A percentile compares a stretch with the other conserved stretches of the same genome.
Conservation (phyloP, 2,113 vertebrate species). For the Forbesichthys agassizii region DNA sequence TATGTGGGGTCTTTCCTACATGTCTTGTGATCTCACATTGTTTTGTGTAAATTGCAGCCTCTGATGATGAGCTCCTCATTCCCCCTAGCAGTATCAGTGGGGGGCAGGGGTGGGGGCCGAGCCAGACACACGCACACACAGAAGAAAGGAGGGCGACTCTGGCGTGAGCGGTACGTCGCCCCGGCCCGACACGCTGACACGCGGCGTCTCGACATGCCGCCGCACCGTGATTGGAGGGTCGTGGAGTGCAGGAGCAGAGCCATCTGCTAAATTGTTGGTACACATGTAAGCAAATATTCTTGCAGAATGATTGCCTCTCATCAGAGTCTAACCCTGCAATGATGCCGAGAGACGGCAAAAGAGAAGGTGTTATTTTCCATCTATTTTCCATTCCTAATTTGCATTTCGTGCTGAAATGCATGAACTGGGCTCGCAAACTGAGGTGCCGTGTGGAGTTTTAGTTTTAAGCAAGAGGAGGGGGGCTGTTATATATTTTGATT, state of each 20-base stretch:
- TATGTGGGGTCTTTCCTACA: conserved; percentile 51
- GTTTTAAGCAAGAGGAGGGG: conserved; percentile 61
- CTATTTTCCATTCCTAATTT: conserved; percentile 80
- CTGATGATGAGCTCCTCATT: conserved; percentile 73
- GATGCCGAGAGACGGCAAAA: conserved; percentile 79
- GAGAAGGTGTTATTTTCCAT: conserved; percentile 43
- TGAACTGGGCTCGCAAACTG: conserved; percentile 66
- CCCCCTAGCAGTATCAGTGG: conserved; percentile 42
- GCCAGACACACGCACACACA: no score
- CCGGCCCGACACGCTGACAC: conserved; percentile 36
- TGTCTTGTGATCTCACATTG: conserved; percentile 65
- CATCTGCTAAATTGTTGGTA: conserved; percentile 81
- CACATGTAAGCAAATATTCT: conserved; percentile 92
- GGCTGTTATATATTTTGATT: conserved; percentile 70
- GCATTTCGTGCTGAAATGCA: conserved; percentile 74
- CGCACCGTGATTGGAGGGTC: conserved; percentile 5
- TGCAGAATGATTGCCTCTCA: conserved; percentile 90
- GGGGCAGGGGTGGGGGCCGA: not conserved
- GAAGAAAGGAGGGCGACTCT: conserved; percentile 17
- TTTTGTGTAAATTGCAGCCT: conserved; percentile 70
- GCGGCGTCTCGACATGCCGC: conserved; percentile 23
- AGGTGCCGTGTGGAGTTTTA: conserved; percentile 63
- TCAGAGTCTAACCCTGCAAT: conserved; percentile 77
- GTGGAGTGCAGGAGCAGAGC: conserved; percentile 46
- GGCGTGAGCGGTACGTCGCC: conserved; percentile 23